These are phyloP conservation scores for Drosophila virilis DNA, from an alignment of 1,140 invertebrate genomes.

Conservation along the genomic window DNA sequence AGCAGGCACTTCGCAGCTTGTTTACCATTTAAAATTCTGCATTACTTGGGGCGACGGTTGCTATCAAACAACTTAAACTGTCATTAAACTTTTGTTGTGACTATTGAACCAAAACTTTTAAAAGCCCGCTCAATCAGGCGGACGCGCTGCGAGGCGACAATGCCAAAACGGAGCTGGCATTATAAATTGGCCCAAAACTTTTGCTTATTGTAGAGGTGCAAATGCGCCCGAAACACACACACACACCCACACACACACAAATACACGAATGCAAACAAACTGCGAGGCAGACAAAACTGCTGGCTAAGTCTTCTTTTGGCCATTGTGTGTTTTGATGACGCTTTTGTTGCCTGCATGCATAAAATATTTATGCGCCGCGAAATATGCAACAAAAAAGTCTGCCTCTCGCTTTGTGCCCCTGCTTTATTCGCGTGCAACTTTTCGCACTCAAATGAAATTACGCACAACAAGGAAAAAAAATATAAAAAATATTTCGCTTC, in stretches of 20 bases:
- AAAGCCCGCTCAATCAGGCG: conserved; percentile 32
- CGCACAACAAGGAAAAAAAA: conserved; percentile 39
- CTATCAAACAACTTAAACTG: conserved; percentile 82
- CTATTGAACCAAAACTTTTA: conserved; percentile 53
- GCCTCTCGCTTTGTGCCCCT: conserved; percentile 16
- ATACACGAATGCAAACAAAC: conserved; percentile 30
- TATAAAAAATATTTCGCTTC: conserved; percentile 29
- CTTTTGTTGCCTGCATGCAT: conserved; percentile 77
- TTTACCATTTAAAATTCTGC: conserved; percentile 43
- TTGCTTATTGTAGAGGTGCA: conserved; percentile 63
- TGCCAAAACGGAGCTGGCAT: conserved; percentile 31
- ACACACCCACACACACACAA: conserved; percentile 7
- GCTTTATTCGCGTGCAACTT: conserved; percentile 74
- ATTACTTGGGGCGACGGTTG: conserved; percentile 17
- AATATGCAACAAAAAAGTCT: conserved; percentile 72
- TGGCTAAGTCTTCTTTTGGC: conserved; percentile 38
- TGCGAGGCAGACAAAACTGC: conserved; percentile 15
- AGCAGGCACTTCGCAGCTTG: conserved; percentile 3
- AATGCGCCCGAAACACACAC: conserved; percentile 46
- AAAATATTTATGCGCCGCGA: conserved; percentile 78
- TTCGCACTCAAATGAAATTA: conserved; percentile 81
- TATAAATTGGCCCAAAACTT: conserved; percentile 72
- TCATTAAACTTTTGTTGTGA: conserved; percentile 81
- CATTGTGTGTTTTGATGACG: conserved; percentile 69
- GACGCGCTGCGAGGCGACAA: conserved; percentile 20